A percentile compares a stretch with the other conserved stretches of the same genome.
phyloP scores from a whole-genome alignment of 2,113 vertebrate genomes.

The Saimiri boliviensis region DNA sequence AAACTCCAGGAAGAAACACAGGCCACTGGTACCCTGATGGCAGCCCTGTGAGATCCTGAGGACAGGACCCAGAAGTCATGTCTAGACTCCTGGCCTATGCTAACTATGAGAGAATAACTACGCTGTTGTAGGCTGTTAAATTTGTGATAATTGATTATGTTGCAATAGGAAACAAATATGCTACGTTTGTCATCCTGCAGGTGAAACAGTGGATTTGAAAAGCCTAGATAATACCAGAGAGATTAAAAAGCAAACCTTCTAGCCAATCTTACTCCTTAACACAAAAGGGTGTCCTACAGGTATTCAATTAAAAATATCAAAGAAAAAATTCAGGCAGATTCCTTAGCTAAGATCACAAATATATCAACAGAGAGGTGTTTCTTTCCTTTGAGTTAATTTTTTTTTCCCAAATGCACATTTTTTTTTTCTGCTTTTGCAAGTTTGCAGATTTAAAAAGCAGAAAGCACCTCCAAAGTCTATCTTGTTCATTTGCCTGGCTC shows the following conservation, averaged over 20 bases:
- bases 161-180: not conserved
- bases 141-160: not conserved
- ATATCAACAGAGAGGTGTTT: not conserved
- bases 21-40: no score
- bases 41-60: not conserved
- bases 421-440: conserved; percentile 1
- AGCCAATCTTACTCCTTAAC: not conserved
- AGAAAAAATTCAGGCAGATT: not conserved
- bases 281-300: not conserved
- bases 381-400: not conserved
- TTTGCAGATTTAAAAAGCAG: not conserved
- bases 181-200: not conserved
- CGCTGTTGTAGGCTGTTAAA: not conserved
- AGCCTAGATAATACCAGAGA: not conserved
- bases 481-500: not conserved
- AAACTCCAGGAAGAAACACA: not conserved
- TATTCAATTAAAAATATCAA: conserved; percentile 19
- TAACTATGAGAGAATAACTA: not conserved
- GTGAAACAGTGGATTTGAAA: not conserved
- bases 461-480: not conserved
- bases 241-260: not conserved
- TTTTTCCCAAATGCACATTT: not conserved
- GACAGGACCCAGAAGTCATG: not conserved
- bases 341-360: not conserved
- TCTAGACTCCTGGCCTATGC: not conserved